Evolutionary conservation across 2,797 vertebrate genomes (phyloP).

Genomic region (Micromesistius poutassou): DNA sequence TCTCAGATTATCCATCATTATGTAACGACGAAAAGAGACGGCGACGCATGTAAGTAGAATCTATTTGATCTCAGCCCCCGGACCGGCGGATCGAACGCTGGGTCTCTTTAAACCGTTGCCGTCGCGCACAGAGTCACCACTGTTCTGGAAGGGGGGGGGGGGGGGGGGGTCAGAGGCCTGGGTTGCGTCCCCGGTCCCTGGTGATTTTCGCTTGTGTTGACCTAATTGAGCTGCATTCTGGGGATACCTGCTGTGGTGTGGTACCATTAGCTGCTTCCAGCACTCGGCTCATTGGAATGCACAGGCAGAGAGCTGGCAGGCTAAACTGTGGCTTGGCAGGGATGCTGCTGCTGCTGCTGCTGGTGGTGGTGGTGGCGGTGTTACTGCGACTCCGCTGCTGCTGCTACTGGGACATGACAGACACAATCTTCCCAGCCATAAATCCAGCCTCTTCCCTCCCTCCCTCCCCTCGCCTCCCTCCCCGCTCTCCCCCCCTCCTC

Average conservation of each 20-base stretch:
- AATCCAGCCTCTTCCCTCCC: slow-evolving; percentile 47
- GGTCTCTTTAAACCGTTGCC: neutral
- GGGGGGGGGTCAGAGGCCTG: slow-evolving; percentile 31
- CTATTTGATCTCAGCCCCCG: neutral
- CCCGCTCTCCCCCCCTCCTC: neutral
- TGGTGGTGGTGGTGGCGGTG: neutral
- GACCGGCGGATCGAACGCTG: neutral
- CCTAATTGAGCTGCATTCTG: slow-evolving; percentile 67
- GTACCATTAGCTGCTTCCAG: slow-evolving; percentile 67
- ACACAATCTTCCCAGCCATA: slow-evolving; percentile 68
- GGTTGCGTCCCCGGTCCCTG: slow-evolving; percentile 48
- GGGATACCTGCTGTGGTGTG: slow-evolving; percentile 58
- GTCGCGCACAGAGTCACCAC: no score
- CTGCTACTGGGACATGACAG: slow-evolving; percentile 73
- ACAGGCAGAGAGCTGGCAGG: slow-evolving; percentile 64
- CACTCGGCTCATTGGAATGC: slow-evolving; percentile 73
- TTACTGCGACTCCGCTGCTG: slow-evolving; percentile 11
- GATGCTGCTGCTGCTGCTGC: slow-evolving; percentile 40
- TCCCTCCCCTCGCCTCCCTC: neutral
- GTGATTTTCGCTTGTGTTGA: slow-evolving; percentile 57
- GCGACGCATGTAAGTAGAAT: slow-evolving; percentile 18
- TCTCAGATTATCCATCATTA: slow-evolving; percentile 21
- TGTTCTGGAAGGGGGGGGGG: slow-evolving; percentile 42
- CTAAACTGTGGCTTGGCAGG: slow-evolving; percentile 71
- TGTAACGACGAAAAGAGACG: slow-evolving; percentile 33